Base-by-base conservation (phyloP, 2,797 vertebrate genomes). In the Oreonectes daqikongensis region DNA sequence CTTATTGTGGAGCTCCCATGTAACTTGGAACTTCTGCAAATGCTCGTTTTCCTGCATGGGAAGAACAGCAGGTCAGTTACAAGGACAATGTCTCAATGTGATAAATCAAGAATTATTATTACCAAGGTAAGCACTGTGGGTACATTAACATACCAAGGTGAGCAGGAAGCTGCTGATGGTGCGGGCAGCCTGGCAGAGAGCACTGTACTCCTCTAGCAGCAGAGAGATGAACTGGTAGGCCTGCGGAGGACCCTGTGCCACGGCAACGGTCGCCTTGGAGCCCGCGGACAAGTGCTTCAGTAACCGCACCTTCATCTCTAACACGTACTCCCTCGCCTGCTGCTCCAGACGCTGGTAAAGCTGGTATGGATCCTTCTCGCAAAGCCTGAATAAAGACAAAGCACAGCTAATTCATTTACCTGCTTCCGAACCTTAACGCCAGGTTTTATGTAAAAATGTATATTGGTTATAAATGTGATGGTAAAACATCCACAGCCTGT, bases 1-100 rank as follows among this genome's bases (percentile, higher is more conserved):
- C 86, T 98, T 99, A 89, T 99, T 99, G 90, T 99, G 97, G 86
- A 98, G 91, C 90, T 98, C 96, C 97, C 97, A 98, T 0, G 97
- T 99, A 90, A 99, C 97, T 90, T 95, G 96, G 92, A 99, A 98
- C 90, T 97, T 99, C 89, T 96, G 96, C 84, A 99, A 92, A 88
- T 99, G 96, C 85, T 98, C 96, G 4, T 95, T 97, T 91, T 99
- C 97, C 97, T 98, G 65, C 5, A 79, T 4, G 79, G 15, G 17
- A 64, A 70, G 2, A 70, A 7, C 46, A 53, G 8, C 4, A 61
- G 55, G 5, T 50, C 42, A 20, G 18, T 12, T 20, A 24, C 2
- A 28, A 61, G 28, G 7, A 42, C 10, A 24, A 22, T 38, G 20
- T 65, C 1, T 42, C 0, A n/a, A 10, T 42, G 40, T 42, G 40